Conservation (phyloP, 2,888 invertebrate genomes). For the Stictocephala bisonia region DNA sequence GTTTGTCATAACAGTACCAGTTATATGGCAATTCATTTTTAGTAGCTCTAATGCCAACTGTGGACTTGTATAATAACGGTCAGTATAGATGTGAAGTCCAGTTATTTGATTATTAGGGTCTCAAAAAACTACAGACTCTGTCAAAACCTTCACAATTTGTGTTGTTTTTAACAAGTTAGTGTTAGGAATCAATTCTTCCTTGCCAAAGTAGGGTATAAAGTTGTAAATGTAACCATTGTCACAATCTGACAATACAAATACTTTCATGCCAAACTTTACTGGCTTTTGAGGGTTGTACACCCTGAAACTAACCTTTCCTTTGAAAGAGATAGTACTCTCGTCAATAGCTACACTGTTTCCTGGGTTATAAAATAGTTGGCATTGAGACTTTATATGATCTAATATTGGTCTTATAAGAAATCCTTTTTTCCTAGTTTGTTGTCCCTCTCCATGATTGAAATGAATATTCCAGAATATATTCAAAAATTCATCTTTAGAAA, state of each 20-base stretch:
- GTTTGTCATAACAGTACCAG: slow-evolving; percentile 22
- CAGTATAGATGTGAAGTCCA: not conserved
- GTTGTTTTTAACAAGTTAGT: slow-evolving; percentile 29
- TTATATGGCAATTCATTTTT: not conserved
- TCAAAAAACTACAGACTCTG: not conserved
- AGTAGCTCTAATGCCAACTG: slow-evolving; percentile 23
- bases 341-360: slow-evolving; percentile 3
- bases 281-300: slow-evolving; percentile 26
- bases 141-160: slow-evolving; percentile 19
- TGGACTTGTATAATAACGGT: slow-evolving; percentile 32
- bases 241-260: slow-evolving; percentile 38
- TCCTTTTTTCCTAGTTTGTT: not conserved
- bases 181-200: slow-evolving; percentile 4
- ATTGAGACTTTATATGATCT: too few relatives aligned
- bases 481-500: slow-evolving; percentile 6
- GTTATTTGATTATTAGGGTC: not conserved
- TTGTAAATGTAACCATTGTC: slow-evolving; percentile 32
- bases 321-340: slow-evolving; percentile 27
- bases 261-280: slow-evolving; percentile 34
- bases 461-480: slow-evolving; percentile 26
- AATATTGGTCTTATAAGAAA: too few relatives aligned
- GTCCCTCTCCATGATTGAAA: not conserved
- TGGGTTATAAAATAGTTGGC: slow-evolving; percentile 2
- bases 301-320: slow-evolving; percentile 1
- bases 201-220: slow-evolving; percentile 29